Conservation (phyloP, 2,113 vertebrate genomes). For the Daubentonia madagascariensis region DNA sequence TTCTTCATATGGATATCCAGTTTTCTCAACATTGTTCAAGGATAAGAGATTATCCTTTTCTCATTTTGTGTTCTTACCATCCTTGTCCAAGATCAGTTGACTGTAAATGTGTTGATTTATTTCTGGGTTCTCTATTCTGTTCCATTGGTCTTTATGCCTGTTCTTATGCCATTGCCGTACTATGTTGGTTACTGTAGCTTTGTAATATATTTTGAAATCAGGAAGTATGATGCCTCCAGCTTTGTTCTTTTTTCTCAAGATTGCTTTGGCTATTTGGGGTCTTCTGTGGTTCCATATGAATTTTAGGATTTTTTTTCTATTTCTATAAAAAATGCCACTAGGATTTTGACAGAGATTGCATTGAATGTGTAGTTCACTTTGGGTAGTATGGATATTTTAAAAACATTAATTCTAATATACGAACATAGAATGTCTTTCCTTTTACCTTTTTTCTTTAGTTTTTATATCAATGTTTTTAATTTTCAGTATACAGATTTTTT, state of each 20-base stretch:
- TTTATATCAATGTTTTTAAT: background rate
- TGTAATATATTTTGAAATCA: background rate
- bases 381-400: background rate
- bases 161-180: background rate
- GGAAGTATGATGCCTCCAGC: background rate
- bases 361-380: background rate
- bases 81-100: background rate
- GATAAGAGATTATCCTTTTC: background rate
- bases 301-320: background rate
- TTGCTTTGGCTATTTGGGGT: background rate
- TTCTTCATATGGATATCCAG: background rate
- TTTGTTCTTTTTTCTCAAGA: background rate
- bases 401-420: background rate
- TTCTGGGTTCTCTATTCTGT: background rate
- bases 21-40: background rate
- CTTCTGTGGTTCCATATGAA: background rate
- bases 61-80: background rate
- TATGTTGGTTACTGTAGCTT: background rate
- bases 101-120: background rate
- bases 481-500: background rate
- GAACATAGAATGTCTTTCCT: background rate
- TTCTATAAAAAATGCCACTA: background rate
- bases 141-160: background rate
- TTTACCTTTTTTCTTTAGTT: background rate
- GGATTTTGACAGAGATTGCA: background rate